Conservation (phyloP, 1,140 invertebrate genomes). For the Phocides pigmalion region DNA sequence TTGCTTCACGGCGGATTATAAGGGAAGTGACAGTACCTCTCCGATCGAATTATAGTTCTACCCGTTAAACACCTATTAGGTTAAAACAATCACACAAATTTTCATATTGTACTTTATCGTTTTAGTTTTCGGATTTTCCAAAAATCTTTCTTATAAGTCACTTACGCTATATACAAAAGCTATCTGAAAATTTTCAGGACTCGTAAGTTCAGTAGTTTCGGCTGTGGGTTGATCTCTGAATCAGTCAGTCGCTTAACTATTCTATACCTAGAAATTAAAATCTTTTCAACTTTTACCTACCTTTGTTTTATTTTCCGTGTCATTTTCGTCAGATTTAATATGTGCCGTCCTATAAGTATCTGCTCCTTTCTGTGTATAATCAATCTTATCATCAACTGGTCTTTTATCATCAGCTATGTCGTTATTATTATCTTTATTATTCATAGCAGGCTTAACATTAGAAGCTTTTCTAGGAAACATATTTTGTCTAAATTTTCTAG, state of each 20-base stretch:
- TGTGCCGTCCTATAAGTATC: conserved; percentile 20
- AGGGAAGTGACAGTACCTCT: too few relatives aligned
- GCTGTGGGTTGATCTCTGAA: background rate
- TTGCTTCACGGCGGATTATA: too few relatives aligned
- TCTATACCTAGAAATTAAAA: too few relatives aligned
- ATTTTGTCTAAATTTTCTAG: conserved; percentile 1
- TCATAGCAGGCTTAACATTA: conserved; percentile 7
- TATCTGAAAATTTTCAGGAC: too few relatives aligned
- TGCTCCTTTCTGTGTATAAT: background rate
- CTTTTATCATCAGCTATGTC: conserved; percentile 8
- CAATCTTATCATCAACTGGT: conserved; percentile 10
- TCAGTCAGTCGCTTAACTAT: background rate
- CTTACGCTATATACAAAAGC: too few relatives aligned
- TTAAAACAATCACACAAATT: too few relatives aligned
- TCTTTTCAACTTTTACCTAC: background rate
- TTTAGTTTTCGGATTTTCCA: too few relatives aligned
- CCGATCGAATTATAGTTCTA: too few relatives aligned
- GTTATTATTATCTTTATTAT: conserved; percentile 12
- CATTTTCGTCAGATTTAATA: conserved; percentile 1
- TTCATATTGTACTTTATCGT: too few relatives aligned
- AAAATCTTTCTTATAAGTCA: too few relatives aligned
- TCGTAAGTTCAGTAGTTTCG: too few relatives aligned
- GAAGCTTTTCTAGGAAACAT: conserved; percentile 11
- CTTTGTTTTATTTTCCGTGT: conserved; percentile 2
- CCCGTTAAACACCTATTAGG: too few relatives aligned